Conservation (phyloP, 2,797 vertebrate species). For the Zenarchopterus dispar region DNA sequence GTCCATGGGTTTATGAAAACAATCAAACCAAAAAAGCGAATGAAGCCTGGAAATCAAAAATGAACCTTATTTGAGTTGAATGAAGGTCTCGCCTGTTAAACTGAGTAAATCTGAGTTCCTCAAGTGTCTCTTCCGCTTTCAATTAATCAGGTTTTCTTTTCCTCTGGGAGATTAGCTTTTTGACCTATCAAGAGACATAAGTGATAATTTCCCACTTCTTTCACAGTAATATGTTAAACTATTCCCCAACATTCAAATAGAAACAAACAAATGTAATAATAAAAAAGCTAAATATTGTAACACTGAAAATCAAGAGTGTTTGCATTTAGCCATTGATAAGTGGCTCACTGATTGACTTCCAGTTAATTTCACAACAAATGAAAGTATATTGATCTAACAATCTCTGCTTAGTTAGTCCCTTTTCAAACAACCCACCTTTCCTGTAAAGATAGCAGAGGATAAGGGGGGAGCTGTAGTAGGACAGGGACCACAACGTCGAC, state of each 20-base stretch:
- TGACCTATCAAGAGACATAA: neutral
- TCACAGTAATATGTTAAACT: neutral
- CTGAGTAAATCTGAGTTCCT: neutral
- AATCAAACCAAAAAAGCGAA: no score
- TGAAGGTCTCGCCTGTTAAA: no score
- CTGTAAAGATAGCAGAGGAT: slow-evolving; percentile 91
- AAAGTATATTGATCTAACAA: no score
- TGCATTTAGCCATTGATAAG: no score
- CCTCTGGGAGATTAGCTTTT: neutral
- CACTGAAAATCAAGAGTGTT: no score
- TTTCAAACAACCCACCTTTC: slow-evolving; percentile 83
- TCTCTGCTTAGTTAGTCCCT: no score
- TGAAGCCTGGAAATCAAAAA: no score
- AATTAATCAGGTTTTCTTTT: neutral
- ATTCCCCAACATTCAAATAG: neutral
- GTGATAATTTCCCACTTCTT: neutral
- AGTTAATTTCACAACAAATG: no score
- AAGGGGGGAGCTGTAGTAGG: slow-evolving; percentile 92
- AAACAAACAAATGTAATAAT: neutral
- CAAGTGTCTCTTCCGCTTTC: neutral
- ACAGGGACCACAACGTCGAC: slow-evolving; percentile 90
- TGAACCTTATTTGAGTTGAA: no score
- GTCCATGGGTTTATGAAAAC: no score
- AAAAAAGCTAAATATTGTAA: no score
- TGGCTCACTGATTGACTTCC: no score